These are phyloP conservation scores for Drosophila mojavensis DNA, from an alignment of 1,140 invertebrate species.

Conservation along the genomic window DNA sequence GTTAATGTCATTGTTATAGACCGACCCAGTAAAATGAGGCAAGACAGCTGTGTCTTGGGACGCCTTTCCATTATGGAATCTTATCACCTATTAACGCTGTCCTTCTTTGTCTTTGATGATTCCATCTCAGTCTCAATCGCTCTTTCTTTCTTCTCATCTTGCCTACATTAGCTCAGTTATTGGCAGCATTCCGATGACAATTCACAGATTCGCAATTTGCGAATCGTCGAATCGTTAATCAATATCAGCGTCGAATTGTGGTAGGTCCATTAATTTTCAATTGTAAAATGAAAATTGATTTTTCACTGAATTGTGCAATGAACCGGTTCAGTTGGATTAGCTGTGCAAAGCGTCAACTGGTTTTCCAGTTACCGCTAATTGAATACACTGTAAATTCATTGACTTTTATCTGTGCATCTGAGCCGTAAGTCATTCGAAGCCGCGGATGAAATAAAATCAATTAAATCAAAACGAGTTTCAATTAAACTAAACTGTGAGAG, in stretches of 20 bases:
- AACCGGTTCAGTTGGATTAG: conserved; percentile 51
- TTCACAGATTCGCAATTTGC: no score
- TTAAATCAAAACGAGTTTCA: conserved; percentile 9
- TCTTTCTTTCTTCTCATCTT: no score
- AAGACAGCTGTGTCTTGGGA: conserved; percentile 42
- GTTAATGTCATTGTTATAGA: conserved; percentile 79
- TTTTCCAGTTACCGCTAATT: conserved; percentile 36
- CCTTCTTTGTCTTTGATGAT: background rate
- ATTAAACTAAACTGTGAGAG: no score
- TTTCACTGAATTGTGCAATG: conserved; percentile 69
- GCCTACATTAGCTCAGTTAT: no score
- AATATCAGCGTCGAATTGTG: conserved; percentile 65
- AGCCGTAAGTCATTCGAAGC: conserved; percentile 19
- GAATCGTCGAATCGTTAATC: conserved; percentile 52
- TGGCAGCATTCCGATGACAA: no score
- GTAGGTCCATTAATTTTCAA: conserved; percentile 72
- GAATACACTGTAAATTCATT: conserved; percentile 47
- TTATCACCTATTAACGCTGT: conserved; percentile 17
- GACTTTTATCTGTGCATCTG: conserved; percentile 32
- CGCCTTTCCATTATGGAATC: conserved; percentile 10
- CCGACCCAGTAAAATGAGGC: conserved; percentile 31
- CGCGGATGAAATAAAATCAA: conserved; percentile 5
- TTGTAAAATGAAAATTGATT: conserved; percentile 69
- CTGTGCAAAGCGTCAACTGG: conserved; percentile 13
- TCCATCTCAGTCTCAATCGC: background rate